Conservation (phyloP, 23 tunicate genomes). For the Aplidium turbinatum region DNA sequence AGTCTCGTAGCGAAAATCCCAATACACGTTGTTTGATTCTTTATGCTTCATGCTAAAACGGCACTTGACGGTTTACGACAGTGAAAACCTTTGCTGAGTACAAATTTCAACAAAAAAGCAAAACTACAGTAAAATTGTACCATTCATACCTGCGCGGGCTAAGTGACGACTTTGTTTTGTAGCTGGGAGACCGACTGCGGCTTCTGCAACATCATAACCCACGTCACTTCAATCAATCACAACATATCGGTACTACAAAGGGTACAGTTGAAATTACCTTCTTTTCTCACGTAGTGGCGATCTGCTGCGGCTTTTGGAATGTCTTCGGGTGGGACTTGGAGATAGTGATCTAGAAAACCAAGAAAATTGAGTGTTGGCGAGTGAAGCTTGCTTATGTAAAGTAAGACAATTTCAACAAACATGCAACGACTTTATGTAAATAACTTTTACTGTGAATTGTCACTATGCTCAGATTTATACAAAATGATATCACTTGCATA, state of each 20-base stretch:
- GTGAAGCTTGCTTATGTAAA: background rate
- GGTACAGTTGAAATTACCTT: constrained; percentile 11
- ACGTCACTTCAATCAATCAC: background rate
- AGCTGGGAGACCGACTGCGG: constrained; percentile 16
- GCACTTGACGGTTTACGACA: too few relatives aligned
- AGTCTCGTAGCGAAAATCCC: too few relatives aligned
- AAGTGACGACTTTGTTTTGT: background rate
- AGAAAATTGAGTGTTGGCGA: background rate
- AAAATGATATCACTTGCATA: too few relatives aligned
- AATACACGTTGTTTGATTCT: too few relatives aligned
- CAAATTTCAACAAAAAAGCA: too few relatives aligned
- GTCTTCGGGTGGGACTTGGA: constrained; percentile 37
- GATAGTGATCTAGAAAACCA: constrained; percentile 34
- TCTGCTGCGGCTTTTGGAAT: constrained; percentile 23
- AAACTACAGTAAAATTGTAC: too few relatives aligned
- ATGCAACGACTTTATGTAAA: background rate
- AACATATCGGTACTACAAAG: too few relatives aligned
- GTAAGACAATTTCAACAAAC: background rate
- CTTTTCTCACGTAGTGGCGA: constrained; percentile 30
- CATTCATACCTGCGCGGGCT: constrained; percentile 30
- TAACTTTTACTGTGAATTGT: background rate
- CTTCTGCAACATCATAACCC: constrained; percentile 17
- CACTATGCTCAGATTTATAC: background rate
- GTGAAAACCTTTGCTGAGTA: too few relatives aligned
- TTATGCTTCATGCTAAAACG: too few relatives aligned